Evolutionary conservation across 2,888 invertebrate genomes (phyloP).

Genomic region (Erynnis tages): DNA sequence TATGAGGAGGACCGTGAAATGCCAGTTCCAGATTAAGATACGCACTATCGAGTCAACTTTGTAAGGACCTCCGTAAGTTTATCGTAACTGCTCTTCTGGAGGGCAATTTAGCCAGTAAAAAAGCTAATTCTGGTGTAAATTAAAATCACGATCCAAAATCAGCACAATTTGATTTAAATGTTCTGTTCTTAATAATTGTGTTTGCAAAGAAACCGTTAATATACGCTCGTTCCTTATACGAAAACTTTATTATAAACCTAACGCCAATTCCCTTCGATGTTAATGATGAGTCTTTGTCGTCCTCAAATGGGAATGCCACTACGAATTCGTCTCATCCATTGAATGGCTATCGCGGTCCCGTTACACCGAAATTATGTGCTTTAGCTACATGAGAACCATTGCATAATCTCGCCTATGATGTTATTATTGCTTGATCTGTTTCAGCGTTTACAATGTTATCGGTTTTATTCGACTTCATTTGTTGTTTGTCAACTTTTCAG

Average conservation of each 20-base stretch:
- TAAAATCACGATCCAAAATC: no score
- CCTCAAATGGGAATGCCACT: slow-evolving; percentile 49
- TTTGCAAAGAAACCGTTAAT: no score
- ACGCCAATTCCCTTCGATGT: slow-evolving; percentile 29
- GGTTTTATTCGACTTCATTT: slow-evolving; percentile 5
- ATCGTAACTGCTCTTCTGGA: no score
- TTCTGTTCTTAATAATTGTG: not conserved
- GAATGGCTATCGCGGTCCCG: slow-evolving; percentile 40
- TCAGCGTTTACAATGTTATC: not conserved
- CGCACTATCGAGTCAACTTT: no score
- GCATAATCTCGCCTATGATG: slow-evolving; percentile 35
- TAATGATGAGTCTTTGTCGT: slow-evolving; percentile 25
- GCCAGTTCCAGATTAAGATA: no score
- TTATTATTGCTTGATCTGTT: slow-evolving; percentile 21
- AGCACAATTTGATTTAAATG: no score
- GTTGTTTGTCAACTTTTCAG: not conserved
- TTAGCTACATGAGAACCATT: slow-evolving; percentile 39
- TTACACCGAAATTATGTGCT: slow-evolving; percentile 44
- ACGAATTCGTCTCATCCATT: slow-evolving; percentile 53
- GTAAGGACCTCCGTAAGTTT: no score
- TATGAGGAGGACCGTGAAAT: no score
- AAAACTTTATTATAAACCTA: not conserved
- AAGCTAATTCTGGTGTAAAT: no score
- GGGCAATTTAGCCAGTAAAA: no score
- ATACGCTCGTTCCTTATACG: not conserved